Percentiles rank a stretch among this genome's conserved stretches.
These are phyloP conservation scores for Nematolebias whitei DNA, from an alignment of 2,113 vertebrate genomes.

Conservation along the genomic window DNA sequence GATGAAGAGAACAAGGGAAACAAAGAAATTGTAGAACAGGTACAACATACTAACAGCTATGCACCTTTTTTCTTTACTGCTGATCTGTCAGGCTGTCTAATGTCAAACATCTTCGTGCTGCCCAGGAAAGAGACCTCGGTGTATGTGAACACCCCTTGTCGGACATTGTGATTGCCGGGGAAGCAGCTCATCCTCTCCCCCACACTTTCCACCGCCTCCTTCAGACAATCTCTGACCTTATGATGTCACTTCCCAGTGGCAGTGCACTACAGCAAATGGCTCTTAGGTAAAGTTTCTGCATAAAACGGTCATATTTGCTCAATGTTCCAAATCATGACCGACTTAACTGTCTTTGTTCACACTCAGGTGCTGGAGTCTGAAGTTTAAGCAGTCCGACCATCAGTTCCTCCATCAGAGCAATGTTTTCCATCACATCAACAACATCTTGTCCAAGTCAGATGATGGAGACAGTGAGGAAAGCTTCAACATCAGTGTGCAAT, in stretches of 20 bases:
- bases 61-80: background rate
- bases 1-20: constrained; percentile 96
- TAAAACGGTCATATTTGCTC: background rate
- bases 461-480: constrained; percentile 99
- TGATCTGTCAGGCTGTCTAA: background rate
- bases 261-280: constrained; percentile 99
- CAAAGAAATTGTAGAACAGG: constrained; percentile 94
- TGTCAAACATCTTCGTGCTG: background rate
- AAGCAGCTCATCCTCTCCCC: constrained; percentile 95
- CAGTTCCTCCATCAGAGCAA: constrained; percentile 99
- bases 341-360: background rate
- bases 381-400: constrained; percentile 99
- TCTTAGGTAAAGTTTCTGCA: constrained; percentile 82
- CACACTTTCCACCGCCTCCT: constrained; percentile 97
- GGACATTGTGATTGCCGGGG: constrained; percentile 97
- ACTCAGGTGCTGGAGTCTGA: constrained; percentile 96
- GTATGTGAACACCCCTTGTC: constrained; percentile 98
- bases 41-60: constrained; percentile 33
- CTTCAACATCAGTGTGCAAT: constrained; percentile 97
- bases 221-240: constrained; percentile 99
- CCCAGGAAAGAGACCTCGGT: constrained; percentile 92
- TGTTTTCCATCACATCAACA: constrained; percentile 99
- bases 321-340: background rate
- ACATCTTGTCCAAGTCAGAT: constrained; percentile 98
- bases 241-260: constrained; percentile 98